Percentiles rank a stretch among this genome's conserved stretches.
These are phyloP conservation scores for Rhinoptilus africanus DNA, from an alignment of 2,113 vertebrate genomes.

Conservation along the genomic window DNA sequence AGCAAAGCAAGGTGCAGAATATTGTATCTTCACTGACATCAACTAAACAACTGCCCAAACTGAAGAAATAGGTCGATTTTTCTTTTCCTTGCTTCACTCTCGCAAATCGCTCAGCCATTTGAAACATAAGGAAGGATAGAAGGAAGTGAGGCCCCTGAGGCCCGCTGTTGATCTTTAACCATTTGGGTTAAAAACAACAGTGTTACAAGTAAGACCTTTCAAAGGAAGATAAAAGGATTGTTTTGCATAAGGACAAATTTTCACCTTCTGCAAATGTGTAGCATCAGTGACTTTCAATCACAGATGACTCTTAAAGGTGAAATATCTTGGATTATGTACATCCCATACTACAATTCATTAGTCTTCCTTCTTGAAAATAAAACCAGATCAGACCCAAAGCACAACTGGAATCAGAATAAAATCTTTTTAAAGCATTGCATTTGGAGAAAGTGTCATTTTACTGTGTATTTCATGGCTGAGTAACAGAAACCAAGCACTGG, in stretches of 20 bases:
- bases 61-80: not conserved
- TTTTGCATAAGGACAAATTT: not conserved
- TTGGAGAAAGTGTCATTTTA: not conserved
- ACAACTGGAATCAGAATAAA: not conserved
- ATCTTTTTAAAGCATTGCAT: not conserved
- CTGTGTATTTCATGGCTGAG: not conserved
- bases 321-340: not conserved
- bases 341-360: not conserved
- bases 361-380: not conserved
- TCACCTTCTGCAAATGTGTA: not conserved
- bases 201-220: not conserved
- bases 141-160: not conserved
- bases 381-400: not conserved
- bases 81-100: not conserved
- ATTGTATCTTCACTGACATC: not conserved
- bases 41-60: not conserved
- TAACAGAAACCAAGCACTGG: constrained; percentile 13
- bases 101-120: not conserved
- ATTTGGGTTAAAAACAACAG: not conserved
- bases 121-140: not conserved
- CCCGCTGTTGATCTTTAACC: not conserved
- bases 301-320: not conserved
- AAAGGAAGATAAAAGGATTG: not conserved
- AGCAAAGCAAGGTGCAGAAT: not conserved
- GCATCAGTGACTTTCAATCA: not conserved